These are phyloP conservation scores for Periophthalmus magnuspinnatus DNA, from an alignment of 2,797 vertebrate genomes.

Conservation along the genomic window DNA sequence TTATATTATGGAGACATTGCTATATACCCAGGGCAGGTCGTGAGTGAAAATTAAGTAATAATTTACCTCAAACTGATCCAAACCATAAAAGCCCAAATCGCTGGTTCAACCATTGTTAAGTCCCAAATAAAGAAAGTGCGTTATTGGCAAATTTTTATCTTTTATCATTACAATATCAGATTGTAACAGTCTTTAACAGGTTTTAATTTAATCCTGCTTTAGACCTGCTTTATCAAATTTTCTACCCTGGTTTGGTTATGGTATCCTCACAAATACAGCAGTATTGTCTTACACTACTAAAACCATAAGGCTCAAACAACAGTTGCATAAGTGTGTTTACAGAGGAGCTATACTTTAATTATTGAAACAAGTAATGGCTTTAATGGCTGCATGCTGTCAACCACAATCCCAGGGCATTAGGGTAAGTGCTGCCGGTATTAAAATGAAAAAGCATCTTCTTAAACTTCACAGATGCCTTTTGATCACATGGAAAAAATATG, in stretches of 20 bases:
- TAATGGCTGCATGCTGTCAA: constrained; percentile 1
- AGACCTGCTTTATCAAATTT: neutral
- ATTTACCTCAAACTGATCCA: neutral
- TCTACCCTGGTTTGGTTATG: neutral
- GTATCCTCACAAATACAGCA: neutral
- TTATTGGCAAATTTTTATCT: neutral
- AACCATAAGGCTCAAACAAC: neutral
- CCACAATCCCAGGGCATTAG: neutral
- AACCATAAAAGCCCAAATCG: too few relatives aligned
- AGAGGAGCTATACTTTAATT: constrained; percentile 1
- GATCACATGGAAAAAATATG: neutral
- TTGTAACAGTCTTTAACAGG: neutral
- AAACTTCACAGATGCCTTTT: constrained; percentile 1
- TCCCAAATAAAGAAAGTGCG: neutral
- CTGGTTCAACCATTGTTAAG: neutral
- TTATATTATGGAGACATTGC: too few relatives aligned
- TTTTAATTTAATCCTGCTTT: neutral
- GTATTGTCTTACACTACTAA: neutral
- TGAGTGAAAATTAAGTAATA: neutral
- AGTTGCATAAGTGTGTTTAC: neutral
- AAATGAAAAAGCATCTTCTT: constrained; percentile 6
- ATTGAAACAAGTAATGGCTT: neutral
- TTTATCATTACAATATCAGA: too few relatives aligned
- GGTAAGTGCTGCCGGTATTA: constrained; percentile 9
- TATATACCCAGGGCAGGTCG: neutral